Conservation (phyloP, 2,797 vertebrate species). For the Helicolenus hilgendorfi region DNA sequence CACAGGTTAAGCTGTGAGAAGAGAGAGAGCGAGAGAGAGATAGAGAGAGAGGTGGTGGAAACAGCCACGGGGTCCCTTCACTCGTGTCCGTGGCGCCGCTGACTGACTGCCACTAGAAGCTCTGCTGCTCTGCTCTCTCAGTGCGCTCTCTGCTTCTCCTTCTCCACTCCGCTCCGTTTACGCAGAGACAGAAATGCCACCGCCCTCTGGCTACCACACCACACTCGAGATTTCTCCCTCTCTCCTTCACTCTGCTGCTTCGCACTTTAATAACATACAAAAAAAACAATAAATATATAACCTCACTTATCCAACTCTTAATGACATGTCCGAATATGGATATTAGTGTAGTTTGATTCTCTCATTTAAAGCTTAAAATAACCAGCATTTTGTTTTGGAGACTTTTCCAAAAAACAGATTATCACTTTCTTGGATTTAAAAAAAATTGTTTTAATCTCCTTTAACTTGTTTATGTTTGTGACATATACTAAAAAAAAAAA, state of each 20-base stretch:
- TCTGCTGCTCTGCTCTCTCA: slow-evolving; percentile 11
- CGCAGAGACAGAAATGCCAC: slow-evolving; percentile 86
- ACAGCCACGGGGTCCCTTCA: slow-evolving; percentile 54
- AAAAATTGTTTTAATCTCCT: too few relatives aligned
- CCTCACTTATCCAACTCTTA: neutral
- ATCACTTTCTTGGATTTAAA: neutral
- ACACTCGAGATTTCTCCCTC: slow-evolving; percentile 27
- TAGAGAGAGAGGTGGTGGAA: slow-evolving; percentile 35
- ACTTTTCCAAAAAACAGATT: neutral
- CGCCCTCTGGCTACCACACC: slow-evolving; percentile 84
- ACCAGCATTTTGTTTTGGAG: neutral
- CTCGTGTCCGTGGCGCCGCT: slow-evolving; percentile 68
- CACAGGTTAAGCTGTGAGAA: slow-evolving; percentile 40
- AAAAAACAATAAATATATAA: neutral
- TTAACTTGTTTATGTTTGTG: neutral
- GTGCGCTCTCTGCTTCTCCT: slow-evolving; percentile 49
- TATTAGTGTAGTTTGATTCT: neutral
- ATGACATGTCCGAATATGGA: neutral
- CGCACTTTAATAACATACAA: neutral
- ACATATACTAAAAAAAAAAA: neutral
- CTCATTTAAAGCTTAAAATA: neutral
- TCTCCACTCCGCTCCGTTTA: slow-evolving; percentile 73
- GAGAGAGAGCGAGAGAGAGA: neutral
- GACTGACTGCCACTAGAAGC: slow-evolving; percentile 63
- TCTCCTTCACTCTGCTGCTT: neutral